phyloP scores from a whole-genome alignment of 2,113 vertebrate genomes.

The Maylandia zebra region DNA sequence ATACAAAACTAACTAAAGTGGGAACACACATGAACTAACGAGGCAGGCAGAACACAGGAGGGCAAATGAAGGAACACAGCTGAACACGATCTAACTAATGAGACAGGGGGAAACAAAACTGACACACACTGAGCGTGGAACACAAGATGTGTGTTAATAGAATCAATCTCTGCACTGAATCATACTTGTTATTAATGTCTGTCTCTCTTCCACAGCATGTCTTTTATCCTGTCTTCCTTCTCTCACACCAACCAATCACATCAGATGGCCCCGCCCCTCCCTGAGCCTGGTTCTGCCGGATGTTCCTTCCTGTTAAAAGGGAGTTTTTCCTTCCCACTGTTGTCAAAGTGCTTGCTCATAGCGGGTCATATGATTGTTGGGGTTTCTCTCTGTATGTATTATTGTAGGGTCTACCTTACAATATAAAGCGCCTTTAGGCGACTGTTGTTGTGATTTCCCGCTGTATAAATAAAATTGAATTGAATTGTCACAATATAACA shows the following conservation, averaged over 20 bases:
- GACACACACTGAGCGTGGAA: rapidly evolving
- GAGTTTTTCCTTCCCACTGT: not conserved
- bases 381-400: not conserved
- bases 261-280: not conserved
- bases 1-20: not conserved
- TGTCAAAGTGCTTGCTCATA: not conserved
- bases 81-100: not conserved
- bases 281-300: not conserved
- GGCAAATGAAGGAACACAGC: not conserved
- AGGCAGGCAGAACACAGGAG: not conserved
- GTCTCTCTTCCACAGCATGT: not conserved
- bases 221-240: not conserved
- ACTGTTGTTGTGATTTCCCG: not conserved
- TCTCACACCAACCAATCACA: rapidly evolving
- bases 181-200: rapidly evolving
- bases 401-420: not conserved
- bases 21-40: not conserved
- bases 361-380: not conserved
- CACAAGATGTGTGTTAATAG: not conserved
- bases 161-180: not conserved
- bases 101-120: not conserved
- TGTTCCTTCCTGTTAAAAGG: not conserved
- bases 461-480: not conserved
- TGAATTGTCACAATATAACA: not conserved
- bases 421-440: rapidly evolving